A percentile compares a stretch with the other conserved stretches of the same genome.
phyloP scores from a whole-genome alignment of 1,140 invertebrate genomes.

The Paramacrobiotus metropolitanus region DNA sequence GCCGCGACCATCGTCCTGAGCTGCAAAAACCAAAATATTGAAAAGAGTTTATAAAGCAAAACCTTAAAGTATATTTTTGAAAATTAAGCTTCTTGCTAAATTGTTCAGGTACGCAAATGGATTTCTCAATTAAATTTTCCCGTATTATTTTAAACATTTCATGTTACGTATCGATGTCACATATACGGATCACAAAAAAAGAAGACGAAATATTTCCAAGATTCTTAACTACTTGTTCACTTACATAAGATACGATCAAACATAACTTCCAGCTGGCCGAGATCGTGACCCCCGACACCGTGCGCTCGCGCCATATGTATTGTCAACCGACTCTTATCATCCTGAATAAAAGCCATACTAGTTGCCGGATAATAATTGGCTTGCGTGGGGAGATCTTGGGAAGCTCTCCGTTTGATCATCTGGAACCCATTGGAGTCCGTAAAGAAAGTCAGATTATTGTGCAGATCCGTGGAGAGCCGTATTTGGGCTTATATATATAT shows the following conservation, averaged over 20 bases:
- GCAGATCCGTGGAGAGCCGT: constrained; percentile 58
- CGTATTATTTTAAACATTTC: no score
- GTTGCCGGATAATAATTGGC: not conserved
- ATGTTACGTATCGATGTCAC: no score
- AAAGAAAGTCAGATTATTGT: constrained; percentile 46
- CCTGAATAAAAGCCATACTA: not conserved
- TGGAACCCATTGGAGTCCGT: constrained; percentile 88
- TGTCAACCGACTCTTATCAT: not conserved
- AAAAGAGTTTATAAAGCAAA: no score
- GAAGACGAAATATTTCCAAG: not conserved
- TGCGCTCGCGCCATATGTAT: not conserved
- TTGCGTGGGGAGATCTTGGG: not conserved
- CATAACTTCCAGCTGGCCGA: not conserved
- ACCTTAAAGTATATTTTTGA: no score
- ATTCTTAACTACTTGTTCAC: not conserved
- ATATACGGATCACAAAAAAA: not conserved
- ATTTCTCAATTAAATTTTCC: no score
- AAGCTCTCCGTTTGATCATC: constrained; percentile 40
- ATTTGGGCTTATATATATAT: no score
- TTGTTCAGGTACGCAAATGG: no score
- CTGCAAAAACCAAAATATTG: no score
- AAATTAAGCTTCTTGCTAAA: no score
- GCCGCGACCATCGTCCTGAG: not conserved
- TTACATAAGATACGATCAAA: not conserved
- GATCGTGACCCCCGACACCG: not conserved